Evolutionary conservation across 2,888 invertebrate species (phyloP).

Genomic region (Macrostomum cliftonense): DNA sequence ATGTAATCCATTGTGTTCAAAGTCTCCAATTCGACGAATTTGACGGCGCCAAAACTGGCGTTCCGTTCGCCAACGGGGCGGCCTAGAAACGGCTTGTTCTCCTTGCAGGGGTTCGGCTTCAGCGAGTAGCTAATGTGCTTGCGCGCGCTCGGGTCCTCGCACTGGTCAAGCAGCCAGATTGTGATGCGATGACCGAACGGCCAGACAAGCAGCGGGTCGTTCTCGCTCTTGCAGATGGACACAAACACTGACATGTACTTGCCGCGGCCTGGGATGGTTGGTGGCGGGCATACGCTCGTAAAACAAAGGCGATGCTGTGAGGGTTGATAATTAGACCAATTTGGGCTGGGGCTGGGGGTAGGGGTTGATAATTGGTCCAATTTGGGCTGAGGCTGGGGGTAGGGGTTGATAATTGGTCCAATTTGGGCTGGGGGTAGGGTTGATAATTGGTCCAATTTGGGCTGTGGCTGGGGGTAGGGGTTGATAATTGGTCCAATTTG

Average conservation of each 20-base stretch:
- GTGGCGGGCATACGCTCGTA: too few relatives aligned
- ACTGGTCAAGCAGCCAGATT: constrained; percentile 26
- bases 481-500: too few relatives aligned
- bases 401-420: too few relatives aligned
- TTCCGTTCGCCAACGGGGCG: constrained; percentile 33
- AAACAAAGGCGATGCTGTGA: too few relatives aligned
- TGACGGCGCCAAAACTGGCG: constrained; percentile 34
- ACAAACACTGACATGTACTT: constrained; percentile 23
- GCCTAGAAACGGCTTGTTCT: constrained; percentile 27
- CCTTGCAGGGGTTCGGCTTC: constrained; percentile 22
- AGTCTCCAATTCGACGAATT: constrained; percentile 18
- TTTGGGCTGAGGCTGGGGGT: too few relatives aligned
- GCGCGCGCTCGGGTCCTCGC: constrained; percentile 23
- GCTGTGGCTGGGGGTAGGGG: too few relatives aligned
- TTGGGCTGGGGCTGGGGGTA: too few relatives aligned
- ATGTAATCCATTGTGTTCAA: constrained; percentile 16
- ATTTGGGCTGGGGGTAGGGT: too few relatives aligned
- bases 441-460: too few relatives aligned
- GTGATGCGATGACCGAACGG: constrained; percentile 23
- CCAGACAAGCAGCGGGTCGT: constrained; percentile 24
- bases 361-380: too few relatives aligned
- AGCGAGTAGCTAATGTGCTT: constrained; percentile 27
- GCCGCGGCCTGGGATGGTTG: constrained; percentile 18
- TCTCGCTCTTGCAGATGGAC: constrained; percentile 23
- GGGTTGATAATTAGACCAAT: too few relatives aligned